A percentile compares a stretch with the other conserved stretches of the same genome.
Conservation (phyloP, 1,140 invertebrate species). For the Tetramorium alpestre region DNA sequence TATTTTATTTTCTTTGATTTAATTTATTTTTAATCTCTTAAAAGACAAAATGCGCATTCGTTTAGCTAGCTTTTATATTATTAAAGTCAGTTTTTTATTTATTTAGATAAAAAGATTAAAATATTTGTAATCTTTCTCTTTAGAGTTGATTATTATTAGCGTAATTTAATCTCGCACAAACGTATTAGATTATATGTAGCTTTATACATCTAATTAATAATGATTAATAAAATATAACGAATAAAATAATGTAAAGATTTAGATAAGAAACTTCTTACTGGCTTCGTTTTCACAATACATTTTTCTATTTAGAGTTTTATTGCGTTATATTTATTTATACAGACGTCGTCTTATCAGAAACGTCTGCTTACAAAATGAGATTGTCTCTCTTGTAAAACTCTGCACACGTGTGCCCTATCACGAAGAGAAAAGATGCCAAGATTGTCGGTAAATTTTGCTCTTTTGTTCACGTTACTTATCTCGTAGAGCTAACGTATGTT, state of each 20-base stretch:
- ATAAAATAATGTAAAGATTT: not conserved
- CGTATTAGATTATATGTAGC: not conserved
- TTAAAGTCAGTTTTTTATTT: not conserved
- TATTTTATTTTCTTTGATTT: not conserved
- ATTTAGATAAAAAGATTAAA: not conserved
- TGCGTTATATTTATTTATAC: constrained; percentile 1
- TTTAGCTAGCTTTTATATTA: not conserved
- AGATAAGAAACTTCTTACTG: not conserved
- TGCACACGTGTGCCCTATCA: not conserved
- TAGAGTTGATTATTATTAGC: not conserved
- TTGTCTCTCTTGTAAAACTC: constrained; percentile 20
- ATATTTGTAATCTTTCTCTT: not conserved
- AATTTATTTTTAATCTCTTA: too few relatives aligned
- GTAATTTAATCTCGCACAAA: not conserved
- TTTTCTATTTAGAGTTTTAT: not conserved
- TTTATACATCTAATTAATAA: not conserved
- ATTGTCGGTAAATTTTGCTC: constrained; percentile 39
- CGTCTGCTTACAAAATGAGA: constrained; percentile 12
- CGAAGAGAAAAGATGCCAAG: constrained; percentile 29
- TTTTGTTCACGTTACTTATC: constrained; percentile 22
- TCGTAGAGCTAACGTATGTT: not conserved
- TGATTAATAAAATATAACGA: not conserved
- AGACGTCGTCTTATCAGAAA: constrained; percentile 6
- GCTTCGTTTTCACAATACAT: not conserved
- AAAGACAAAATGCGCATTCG: not conserved